Base-by-base conservation (phyloP, 2,113 vertebrate species). In the Toxotes chatareus region DNA sequence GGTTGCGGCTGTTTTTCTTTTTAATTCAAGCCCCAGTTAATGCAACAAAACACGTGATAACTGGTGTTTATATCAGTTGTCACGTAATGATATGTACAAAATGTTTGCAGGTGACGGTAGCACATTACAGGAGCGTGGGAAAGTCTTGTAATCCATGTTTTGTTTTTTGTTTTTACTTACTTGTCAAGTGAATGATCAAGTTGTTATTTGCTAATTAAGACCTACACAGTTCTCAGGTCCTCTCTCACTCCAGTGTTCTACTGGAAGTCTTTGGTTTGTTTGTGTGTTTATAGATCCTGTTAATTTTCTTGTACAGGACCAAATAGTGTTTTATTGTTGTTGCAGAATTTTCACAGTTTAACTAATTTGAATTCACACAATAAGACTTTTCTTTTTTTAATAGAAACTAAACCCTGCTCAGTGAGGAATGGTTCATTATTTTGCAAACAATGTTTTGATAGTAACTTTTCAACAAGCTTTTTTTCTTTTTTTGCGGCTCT, bases 31-130 rank as follows among this genome's bases (percentile, higher is more conserved):
- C 27, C 47, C n/a, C 44, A 44, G 44, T 66, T 73, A 4, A 69
- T 55, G 32, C 59, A 76, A 19, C 8, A 65, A 59, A 72, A 77
- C 14, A 12, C 46, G 21, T 53, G 14, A 31, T 72, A 53, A 21
- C 5, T 13, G 11, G 32, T 66, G 17, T 61, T 77, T 68, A 27
- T 61, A 44, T 62, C n/a, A 60, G 4, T 16, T 53, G 47, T 68
- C 0, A 55, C 17, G 31, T 46, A 31, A 63, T 61, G 21, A 10
- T 12, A 36, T 47, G 32, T 38, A 46, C n/a, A 44, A 34, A 32
- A 46, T 74, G 19, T 67, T 60, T 73, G 32, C 61, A 59, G 46
- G 72, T 42, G 31, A 74, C 7, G 7, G 46, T 47, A 66, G n/a
- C 34, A 47, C 27, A 27, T 61, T 34, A 62, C 21, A 38, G 16